Evolutionary conservation across 2,113 vertebrate species (phyloP), one percentile per base, ranked within the genome.

Genomic region (Chrysemys picta): DNA sequence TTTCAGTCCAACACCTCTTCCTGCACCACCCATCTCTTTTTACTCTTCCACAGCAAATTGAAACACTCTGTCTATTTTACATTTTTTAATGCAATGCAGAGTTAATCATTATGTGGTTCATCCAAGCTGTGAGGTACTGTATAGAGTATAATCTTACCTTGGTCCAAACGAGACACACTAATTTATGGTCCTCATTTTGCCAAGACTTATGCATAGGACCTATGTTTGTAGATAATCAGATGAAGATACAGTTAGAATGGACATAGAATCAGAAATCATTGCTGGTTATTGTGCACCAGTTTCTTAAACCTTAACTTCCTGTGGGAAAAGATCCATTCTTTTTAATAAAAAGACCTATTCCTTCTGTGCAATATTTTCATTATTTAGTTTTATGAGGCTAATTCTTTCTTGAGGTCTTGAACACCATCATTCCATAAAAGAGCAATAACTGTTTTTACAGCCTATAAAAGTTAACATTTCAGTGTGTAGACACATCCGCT

Each of bases 361-460:
- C 87, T 90, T 93, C 72, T 88, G 38, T 47, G 4, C 50, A 42
- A 9, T 82, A 1, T 87, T 92, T 88, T 84, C 47, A 47, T 82
- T 54, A 80, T 93, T 87, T 85, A 89, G 2, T 50, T 88, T 94
- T 94, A 80, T 22, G 11, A 95, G 16, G 2, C 5, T 45, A 53
- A 8, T 78, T 89, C 10, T 86, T 53, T 89, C 21, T 84, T 4
- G 1, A 42, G 5, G 1, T 38, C 94, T 19, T 4, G 21, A 82
- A 57, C n/a, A 57, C 85, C 65, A 85, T 2, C 0, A 65, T 96
- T 91, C 85, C n/a, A 45, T 89, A 56, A 83, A 81, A 90, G 10
- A 92, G 2, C 17, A 89, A n/a, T 84, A 91, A 84, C 38, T 80
- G 16, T 62, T 95, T 96, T 94, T 93, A 93, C 25, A 91, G 38